phyloP scores from a whole-genome alignment of 2,113 vertebrate species.

The Andinoacara biseriatus region DNA sequence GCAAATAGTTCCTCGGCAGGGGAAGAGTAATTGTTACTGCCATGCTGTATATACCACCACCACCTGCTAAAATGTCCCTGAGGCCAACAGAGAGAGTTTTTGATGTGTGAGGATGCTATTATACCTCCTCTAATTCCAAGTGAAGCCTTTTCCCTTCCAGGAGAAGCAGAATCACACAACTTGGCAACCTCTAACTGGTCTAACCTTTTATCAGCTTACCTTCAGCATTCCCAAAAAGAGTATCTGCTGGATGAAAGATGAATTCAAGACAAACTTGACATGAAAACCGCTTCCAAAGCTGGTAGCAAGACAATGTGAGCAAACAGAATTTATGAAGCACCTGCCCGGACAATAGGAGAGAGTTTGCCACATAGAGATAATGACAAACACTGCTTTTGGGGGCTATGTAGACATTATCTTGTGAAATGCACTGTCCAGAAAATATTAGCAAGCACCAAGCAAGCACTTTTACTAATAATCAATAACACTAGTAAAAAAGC shows the following conservation, averaged over 20 bases:
- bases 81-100: constrained; percentile 27
- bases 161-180: constrained; percentile 18
- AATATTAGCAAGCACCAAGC: neutral
- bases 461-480: neutral
- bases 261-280: constrained; percentile 11
- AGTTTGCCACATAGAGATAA: neutral
- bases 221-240: constrained; percentile 16
- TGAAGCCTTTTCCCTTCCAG: constrained; percentile 22
- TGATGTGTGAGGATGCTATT: constrained; percentile 39
- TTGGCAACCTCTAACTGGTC: constrained; percentile 31
- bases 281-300: neutral
- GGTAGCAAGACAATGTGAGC: constrained; percentile 7
- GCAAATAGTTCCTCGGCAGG: constrained; percentile 19
- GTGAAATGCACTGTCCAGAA: constrained; percentile 12
- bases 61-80: constrained; percentile 31
- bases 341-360: neutral
- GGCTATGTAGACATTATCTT: constrained; percentile 8
- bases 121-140: constrained; percentile 31
- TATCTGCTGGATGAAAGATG: constrained; percentile 37
- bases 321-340: constrained; percentile 7
- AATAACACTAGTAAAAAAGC: neutral
- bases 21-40: constrained; percentile 33
- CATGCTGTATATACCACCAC: neutral
- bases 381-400: neutral
- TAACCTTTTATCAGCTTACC: constrained; percentile 27